Base-by-base conservation (phyloP, 1,140 invertebrate genomes). In the Asbolus verrucosus region DNA sequence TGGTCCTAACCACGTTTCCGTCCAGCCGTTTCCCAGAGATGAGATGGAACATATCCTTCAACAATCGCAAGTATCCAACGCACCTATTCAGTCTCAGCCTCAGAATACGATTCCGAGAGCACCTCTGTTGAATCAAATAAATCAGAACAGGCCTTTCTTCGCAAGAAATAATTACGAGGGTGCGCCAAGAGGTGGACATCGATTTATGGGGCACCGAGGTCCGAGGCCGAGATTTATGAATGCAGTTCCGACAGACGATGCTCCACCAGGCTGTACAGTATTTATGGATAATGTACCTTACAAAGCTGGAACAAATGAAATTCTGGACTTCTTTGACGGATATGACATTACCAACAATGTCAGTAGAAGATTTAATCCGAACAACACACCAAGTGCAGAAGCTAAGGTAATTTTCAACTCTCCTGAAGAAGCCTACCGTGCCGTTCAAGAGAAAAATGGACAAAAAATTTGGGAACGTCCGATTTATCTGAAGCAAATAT, bases 281-380 rank as follows among this genome's bases (percentile, higher is more conserved):
- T 87, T 88, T 0, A 83, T 95, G 75, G 89, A 92, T 75, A 97
- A 97, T 80, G 88, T 97, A 0, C 94, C 94, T 0, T 96, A 91
- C 80, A 89, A 91, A 65, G 93, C 94, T 0, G 87, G 88, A 3
- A 89, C 95, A 6, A 90, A 94, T 50, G 95, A 98, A 69, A 95
- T 98, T 61, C 83, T 97, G 36, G 85, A 89, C 0, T 96, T 96
- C 78, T 96, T 98, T 75, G 81, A 86, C 0, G 91, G 90, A 13
- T 95, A 90, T 73, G 87, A 91, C 39, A 78, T 94, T 0, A 87
- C 88, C 6, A 85, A 90, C 0, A 90, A 94, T 73, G 88, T 96
- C 1, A 92, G 95, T 65, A 79, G 94, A 19, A 84, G 93, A 0
- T 96, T 91, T 80, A 93, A 94, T 78, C 92, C 94, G 19, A 88